phyloP scores from a whole-genome alignment of 2,797 vertebrate genomes.

The Poecilia wingei region DNA sequence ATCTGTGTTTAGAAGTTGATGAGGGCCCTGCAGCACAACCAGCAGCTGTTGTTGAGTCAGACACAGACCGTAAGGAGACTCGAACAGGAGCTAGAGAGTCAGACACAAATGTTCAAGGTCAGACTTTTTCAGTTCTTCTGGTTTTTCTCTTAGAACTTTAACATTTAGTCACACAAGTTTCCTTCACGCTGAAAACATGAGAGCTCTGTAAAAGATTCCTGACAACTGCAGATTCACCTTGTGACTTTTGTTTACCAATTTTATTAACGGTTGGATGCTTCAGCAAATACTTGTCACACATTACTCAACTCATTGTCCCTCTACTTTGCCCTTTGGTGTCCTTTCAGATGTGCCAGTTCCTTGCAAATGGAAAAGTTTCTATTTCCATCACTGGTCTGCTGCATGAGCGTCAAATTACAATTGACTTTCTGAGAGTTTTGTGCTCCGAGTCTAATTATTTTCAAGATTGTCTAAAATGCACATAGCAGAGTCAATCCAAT shows the following conservation, averaged over 20 bases:
- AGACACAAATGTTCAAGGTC: conserved; percentile 81
- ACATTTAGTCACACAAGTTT: not conserved
- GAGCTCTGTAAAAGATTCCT: not conserved
- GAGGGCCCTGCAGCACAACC: conserved; percentile 83
- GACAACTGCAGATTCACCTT: not conserved
- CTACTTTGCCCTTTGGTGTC: not conserved
- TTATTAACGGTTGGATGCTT: not conserved
- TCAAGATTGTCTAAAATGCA: not conserved
- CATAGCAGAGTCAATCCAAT: not conserved
- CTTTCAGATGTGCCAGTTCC: not conserved
- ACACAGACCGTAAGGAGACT: conserved; percentile 79
- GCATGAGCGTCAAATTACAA: not conserved
- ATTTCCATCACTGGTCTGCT: not conserved
- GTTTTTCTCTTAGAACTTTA: not conserved
- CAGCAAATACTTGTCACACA: not conserved
- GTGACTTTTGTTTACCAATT: not conserved
- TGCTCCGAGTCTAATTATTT: not conserved
- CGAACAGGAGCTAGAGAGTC: conserved; percentile 82
- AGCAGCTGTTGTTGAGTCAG: conserved; percentile 85
- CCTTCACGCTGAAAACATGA: not conserved
- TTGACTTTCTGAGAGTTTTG: not conserved
- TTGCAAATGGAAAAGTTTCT: not conserved
- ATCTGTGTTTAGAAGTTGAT: conserved; percentile 83
- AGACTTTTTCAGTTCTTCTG: conserved; percentile 15
- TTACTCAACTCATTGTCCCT: not conserved